Base-by-base conservation (phyloP, 2,888 invertebrate species). In the Shargacucullia verbasci region DNA sequence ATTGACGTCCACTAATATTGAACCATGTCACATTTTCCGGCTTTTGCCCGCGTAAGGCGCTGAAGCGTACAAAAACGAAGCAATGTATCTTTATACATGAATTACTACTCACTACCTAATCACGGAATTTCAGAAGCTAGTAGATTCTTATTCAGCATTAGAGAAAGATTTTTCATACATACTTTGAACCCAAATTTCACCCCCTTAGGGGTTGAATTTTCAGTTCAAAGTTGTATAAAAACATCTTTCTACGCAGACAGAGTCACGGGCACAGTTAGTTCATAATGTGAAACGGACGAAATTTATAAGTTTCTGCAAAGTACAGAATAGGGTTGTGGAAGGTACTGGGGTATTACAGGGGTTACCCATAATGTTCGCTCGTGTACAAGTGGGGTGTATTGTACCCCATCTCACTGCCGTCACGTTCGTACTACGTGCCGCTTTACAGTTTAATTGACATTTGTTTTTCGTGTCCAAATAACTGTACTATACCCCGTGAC, bases 391-490 rank as follows among this genome's bases (percentile, higher is more conserved):
- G 48, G 65, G 62, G 59, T 27, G 46, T 41, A 45, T 48, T 63
- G 38, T 39, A 50, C 50, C 62, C 62, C 59, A 65, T 57, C 52
- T 69, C 55, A 54, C 40, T 49, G 35, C 60, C 64, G 56, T 73
- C 79, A 79, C 78, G 73, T 71, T 54, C 54, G 39, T 31, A 39
- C 48, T 65, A 60, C 75, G 72, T 73, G 74, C 55, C 49, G 52
- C 50, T 62, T 68, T 60, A 47, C 44, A 35, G 11, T 53, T 61
- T 70, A 74, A 78, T 76, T 74, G 78, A 66, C 78, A 65, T 70
- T 73, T 73, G 52, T 71, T 69, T 75, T 58, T 55, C 43, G 44
- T 50, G 34, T 35, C 7, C 7, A 9, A 9, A 29, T 29, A 29
- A 2, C 29, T 29, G 29, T 1, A 29, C 29, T 29, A 20, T 20